phyloP scores from a whole-genome alignment of 2,888 invertebrate genomes.

The Pollenia angustigena region DNA sequence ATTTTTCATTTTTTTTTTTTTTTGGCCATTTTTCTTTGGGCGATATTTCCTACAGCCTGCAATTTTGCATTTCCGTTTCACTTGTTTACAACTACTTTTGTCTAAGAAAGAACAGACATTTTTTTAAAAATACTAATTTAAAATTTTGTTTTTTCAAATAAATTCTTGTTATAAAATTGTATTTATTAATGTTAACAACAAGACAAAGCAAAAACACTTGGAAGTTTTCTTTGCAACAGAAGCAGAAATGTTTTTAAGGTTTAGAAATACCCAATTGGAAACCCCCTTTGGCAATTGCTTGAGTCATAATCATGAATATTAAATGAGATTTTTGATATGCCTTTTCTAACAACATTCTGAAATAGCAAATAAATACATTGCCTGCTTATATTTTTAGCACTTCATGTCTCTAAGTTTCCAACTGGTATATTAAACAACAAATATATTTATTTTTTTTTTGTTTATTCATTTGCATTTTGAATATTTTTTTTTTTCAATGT shows the following conservation, averaged over 20 bases:
- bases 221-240: slow-evolving; percentile 58
- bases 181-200: slow-evolving; percentile 10
- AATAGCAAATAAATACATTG: no score
- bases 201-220: slow-evolving; percentile 58
- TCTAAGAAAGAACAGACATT: neutral
- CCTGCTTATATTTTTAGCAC: no score
- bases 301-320: no score
- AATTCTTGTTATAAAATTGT: slow-evolving; percentile 14
- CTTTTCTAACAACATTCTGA: no score
- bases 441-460: slow-evolving; percentile 19
- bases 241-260: neutral
- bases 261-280: slow-evolving; percentile 26
- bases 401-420: slow-evolving; percentile 9
- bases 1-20: no score
- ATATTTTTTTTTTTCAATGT: slow-evolving; percentile 62
- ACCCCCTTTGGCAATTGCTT: neutral
- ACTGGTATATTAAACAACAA: neutral
- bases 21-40: no score
- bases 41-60: no score
- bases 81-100: slow-evolving; percentile 12
- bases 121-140: neutral
- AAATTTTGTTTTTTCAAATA: slow-evolving; percentile 4
- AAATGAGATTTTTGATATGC: no score
- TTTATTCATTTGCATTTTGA: slow-evolving; percentile 30
- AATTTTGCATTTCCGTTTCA: slow-evolving; percentile 42